These are phyloP conservation scores for Pandemis corylana DNA, from an alignment of 2,888 invertebrate species.

Conservation along the genomic window DNA sequence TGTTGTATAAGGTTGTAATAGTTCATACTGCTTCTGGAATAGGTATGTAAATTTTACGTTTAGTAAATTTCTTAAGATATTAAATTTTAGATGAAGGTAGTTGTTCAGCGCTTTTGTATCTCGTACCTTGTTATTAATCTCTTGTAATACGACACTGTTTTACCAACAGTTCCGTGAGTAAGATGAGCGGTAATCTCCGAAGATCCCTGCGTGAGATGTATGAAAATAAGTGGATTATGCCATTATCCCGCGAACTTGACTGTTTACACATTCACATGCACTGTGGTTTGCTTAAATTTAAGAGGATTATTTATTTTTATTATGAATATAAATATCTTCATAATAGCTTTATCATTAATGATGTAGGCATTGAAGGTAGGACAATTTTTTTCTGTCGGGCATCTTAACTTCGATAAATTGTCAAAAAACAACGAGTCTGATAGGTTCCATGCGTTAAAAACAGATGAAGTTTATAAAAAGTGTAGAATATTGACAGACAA, in stretches of 20 bases:
- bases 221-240: conserved; percentile 38
- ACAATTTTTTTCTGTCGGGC: too few species aligned
- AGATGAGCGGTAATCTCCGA: conserved; percentile 30
- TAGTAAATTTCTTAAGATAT: background rate
- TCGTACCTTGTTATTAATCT: conserved; percentile 3
- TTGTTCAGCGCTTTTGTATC: background rate
- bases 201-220: conserved; percentile 38
- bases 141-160: conserved; percentile 5
- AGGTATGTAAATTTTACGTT: background rate
- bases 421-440: background rate
- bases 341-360: background rate
- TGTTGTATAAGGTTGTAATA: too few species aligned
- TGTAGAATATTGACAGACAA: too few species aligned
- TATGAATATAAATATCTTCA: background rate
- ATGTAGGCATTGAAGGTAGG: background rate
- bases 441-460: too few species aligned
- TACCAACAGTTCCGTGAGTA: conserved; percentile 9
- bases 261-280: conserved; percentile 22
- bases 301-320: conserved; percentile 4
- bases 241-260: conserved; percentile 31
- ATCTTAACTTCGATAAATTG: too few species aligned
- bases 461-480: too few species aligned
- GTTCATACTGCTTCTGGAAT: too few species aligned
- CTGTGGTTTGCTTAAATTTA: conserved; percentile 7
- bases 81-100: background rate